Evolutionary conservation across 1,140 invertebrate genomes (phyloP).

Genomic region (Pogonomyrmex californicus): DNA sequence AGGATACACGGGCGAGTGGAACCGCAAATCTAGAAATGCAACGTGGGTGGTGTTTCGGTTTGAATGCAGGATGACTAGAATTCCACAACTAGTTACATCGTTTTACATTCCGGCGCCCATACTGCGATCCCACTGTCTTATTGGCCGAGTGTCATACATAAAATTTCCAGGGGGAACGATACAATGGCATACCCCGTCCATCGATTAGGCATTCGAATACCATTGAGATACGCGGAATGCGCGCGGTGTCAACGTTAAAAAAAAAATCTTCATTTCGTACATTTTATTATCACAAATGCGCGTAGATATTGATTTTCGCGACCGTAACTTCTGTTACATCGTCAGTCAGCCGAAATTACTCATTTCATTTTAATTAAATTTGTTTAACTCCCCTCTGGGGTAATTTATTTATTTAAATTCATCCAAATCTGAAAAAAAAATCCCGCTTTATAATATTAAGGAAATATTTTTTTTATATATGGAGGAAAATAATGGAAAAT

Average conservation of each 20-base stretch:
- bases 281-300: neutral
- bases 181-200: neutral
- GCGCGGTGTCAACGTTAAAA: neutral
- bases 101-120: slow-evolving; percentile 39
- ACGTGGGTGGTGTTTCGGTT: slow-evolving; percentile 43
- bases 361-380: neutral
- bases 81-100: slow-evolving; percentile 40
- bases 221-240: neutral
- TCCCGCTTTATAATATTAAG: neutral
- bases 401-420: neutral
- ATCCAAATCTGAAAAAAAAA: neutral
- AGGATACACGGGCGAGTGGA: slow-evolving; percentile 63
- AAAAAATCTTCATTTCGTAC: neutral
- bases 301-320: neutral
- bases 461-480: slow-evolving; percentile 10
- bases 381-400: neutral
- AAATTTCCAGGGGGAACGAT: neutral
- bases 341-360: neutral
- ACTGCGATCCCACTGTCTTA: neutral
- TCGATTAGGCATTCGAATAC: neutral
- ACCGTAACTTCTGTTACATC: neutral
- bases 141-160: slow-evolving; percentile 3
- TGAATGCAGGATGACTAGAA: slow-evolving; percentile 55
- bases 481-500: slow-evolving; percentile 2
- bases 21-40: slow-evolving; percentile 64